A percentile compares a stretch with the other conserved stretches of the same genome.
Conservation (phyloP, 35 echinoderm and acorn worm genomes). For the Heliocidaris erythrogramma region DNA sequence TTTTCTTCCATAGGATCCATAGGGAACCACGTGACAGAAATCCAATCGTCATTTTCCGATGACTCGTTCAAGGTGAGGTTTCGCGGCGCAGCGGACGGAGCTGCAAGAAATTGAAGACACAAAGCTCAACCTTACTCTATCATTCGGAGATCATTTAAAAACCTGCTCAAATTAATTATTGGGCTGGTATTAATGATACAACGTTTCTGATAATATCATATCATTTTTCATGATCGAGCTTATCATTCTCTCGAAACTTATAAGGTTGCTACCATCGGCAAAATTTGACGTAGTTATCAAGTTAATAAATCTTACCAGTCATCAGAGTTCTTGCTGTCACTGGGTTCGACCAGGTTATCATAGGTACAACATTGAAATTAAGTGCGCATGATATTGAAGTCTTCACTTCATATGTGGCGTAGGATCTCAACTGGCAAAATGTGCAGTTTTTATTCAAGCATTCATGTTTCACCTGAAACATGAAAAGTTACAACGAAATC, state of each 20-base stretch:
- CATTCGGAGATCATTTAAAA: not conserved
- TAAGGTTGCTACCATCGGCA: too few relatives aligned
- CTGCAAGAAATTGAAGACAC: constrained; percentile 1
- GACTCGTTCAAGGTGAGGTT: not conserved
- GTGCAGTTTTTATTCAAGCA: not conserved
- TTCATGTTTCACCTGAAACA: not conserved
- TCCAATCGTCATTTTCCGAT: constrained; percentile 1
- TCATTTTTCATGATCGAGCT: not conserved
- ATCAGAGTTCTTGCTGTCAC: not conserved
- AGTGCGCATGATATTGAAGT: not conserved
- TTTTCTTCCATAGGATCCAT: not conserved
- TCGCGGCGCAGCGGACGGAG: not conserved
- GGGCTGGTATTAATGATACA: not conserved
- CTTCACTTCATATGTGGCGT: not conserved
- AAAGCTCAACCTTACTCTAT: not conserved
- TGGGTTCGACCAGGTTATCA: not conserved
- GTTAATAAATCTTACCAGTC: not conserved
- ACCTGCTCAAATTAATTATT: not conserved
- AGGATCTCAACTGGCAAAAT: not conserved
- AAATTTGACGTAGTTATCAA: too few relatives aligned
- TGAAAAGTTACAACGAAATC: not conserved
- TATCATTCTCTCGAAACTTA: not conserved
- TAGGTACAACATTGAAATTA: too few relatives aligned
- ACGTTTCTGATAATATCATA: not conserved
- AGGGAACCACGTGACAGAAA: constrained; percentile 21